These are phyloP conservation scores for Aurelia aurita complex sp. Pacific DNA, from an alignment of 30 jellyfish, hydroid and myxozoan species.

Conservation along the genomic window DNA sequence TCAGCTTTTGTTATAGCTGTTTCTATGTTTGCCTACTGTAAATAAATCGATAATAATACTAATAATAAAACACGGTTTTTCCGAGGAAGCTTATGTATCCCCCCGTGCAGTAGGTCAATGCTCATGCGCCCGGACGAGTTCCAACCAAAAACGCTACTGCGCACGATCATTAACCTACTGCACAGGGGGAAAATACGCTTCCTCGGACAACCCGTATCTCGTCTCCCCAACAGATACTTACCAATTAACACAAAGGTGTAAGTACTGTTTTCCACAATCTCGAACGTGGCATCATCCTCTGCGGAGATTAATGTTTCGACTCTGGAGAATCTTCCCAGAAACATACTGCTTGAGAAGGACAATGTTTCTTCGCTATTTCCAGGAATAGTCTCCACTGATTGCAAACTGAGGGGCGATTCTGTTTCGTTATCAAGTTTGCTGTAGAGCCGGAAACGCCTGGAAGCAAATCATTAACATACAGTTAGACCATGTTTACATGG, in stretches of 20 bases:
- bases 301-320: conserved; percentile 54
- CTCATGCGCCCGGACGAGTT: no score
- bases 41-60: no score
- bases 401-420: conserved; percentile 48
- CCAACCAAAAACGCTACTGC: no score
- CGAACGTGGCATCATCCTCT: conserved; percentile 49
- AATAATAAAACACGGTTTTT: no score
- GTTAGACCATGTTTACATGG: no score
- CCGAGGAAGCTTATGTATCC: no score
- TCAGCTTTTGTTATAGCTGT: no score
- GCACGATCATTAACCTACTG: not conserved
- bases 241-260: conserved; percentile 78
- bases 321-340: conserved; percentile 74
- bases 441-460: conserved; percentile 56
- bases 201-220: no score
- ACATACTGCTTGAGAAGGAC: conserved; percentile 64
- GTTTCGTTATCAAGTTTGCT: conserved; percentile 30
- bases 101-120: no score
- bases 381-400: conserved; percentile 54
- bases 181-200: not conserved
- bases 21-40: not conserved
- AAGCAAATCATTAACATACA: not conserved
- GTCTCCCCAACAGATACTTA: conserved; percentile 1
- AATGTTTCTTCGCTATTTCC: conserved; percentile 75
- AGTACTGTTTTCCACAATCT: conserved; percentile 66